Conservation (phyloP, 2,113 vertebrate species). For the Smithornis capensis region DNA sequence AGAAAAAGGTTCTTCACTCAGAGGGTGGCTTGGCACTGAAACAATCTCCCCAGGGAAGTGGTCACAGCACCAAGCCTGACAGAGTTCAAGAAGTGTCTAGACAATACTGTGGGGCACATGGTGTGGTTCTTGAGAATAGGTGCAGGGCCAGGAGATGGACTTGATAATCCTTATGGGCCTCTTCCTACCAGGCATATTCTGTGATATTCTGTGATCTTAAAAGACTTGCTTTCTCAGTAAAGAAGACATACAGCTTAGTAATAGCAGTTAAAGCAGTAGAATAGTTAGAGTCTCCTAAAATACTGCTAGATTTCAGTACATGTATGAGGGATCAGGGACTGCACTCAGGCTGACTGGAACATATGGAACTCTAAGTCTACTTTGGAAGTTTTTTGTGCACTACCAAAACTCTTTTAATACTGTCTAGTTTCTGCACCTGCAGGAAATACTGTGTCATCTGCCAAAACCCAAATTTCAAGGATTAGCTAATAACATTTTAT, state of each 20-base stretch:
- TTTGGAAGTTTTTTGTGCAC: background rate
- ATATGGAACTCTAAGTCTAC: background rate
- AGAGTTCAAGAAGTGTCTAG: no score
- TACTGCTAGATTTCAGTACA: background rate
- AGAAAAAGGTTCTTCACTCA: no score
- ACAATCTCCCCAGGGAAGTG: no score
- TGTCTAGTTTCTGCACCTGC: constrained; percentile 48
- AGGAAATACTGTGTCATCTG: constrained; percentile 59
- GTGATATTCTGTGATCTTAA: background rate
- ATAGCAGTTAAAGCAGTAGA: no score
- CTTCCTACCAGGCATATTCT: no score
- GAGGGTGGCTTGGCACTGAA: no score
- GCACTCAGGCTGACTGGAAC: background rate
- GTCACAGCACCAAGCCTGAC: no score
- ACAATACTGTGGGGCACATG: no score
- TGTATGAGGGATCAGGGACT: background rate
- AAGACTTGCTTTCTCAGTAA: background rate
- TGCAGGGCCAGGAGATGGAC: no score
- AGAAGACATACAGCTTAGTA: background rate
- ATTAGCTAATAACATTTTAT: constrained; percentile 65
- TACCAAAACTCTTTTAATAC: constrained; percentile 38
- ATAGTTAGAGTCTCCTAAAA: background rate
- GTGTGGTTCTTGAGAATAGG: no score
- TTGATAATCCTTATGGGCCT: no score
- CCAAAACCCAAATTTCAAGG: constrained; percentile 62